Evolutionary conservation across 2,113 vertebrate species (phyloP).

Genomic region (Glaucomys volans): DNA sequence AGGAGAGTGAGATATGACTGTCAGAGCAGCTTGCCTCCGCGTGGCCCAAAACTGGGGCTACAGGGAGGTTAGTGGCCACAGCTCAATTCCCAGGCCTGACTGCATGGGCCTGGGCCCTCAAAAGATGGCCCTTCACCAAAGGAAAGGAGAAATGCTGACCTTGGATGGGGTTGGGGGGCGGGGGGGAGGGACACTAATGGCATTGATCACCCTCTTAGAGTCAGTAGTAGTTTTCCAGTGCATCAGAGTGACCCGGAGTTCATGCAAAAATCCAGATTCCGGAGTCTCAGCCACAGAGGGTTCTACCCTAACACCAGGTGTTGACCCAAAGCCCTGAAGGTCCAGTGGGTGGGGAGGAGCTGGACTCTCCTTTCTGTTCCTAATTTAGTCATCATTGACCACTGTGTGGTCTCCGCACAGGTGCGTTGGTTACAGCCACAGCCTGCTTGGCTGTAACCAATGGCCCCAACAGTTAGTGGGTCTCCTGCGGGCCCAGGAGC

Average conservation of each 20-base stretch:
- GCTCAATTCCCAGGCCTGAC: not conserved
- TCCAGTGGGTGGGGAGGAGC: not conserved
- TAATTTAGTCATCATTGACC: not conserved
- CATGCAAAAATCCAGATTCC: not conserved
- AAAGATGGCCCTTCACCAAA: not conserved
- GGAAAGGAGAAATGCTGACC: not conserved
- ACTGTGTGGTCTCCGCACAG: too few relatives aligned
- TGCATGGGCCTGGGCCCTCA: not conserved
- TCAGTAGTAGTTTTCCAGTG: not conserved
- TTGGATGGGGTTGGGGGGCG: too few relatives aligned
- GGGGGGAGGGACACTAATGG: not conserved
- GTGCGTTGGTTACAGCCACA: accelerated
- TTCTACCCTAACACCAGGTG: not conserved
- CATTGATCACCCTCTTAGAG: not conserved
- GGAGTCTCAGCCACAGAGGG: too few relatives aligned
- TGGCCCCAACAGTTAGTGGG: accelerated
- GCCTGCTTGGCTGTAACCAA: too few relatives aligned
- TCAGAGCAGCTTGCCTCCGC: not conserved
- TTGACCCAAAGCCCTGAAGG: not conserved
- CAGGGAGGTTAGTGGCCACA: not conserved
- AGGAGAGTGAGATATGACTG: not conserved
- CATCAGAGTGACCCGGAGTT: not conserved
- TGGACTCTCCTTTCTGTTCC: not conserved
- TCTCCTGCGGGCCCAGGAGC: not conserved
- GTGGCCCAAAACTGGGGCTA: not conserved